phyloP scores from a whole-genome alignment of 2,797 vertebrate species.

The Lateolabrax maculatus region DNA sequence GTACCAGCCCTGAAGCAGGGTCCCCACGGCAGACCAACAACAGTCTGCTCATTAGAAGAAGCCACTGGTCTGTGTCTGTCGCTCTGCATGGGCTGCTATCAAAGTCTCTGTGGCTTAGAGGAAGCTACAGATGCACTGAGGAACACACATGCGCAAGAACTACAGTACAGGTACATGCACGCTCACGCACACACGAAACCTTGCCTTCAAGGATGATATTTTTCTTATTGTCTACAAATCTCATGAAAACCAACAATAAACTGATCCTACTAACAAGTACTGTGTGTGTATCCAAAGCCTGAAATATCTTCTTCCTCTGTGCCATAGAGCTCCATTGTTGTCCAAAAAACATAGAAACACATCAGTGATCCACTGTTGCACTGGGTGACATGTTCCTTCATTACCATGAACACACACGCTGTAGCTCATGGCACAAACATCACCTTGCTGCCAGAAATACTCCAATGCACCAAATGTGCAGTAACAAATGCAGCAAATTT shows the following conservation, averaged over 20 bases:
- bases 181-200: constrained; percentile 3
- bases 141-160: constrained; percentile 17
- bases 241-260: not conserved
- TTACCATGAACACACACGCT: not conserved
- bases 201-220: not conserved
- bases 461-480: not conserved
- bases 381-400: constrained; percentile 1
- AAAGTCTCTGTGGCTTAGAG: constrained; percentile 59
- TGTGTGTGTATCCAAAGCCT: not conserved
- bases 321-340: not conserved
- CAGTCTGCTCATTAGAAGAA: constrained; percentile 83
- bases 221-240: not conserved
- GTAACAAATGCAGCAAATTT: not conserved
- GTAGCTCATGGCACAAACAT: not conserved
- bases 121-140: constrained; percentile 25
- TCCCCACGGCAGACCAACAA: constrained; percentile 72
- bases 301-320: not conserved
- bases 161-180: constrained; percentile 1
- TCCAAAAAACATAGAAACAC: constrained; percentile 2
- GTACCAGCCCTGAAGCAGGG: constrained; percentile 53
- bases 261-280: not conserved
- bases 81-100: constrained; percentile 69
- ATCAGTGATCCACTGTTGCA: not conserved
- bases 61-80: constrained; percentile 74
- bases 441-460: not conserved